Percentiles rank a stretch among this genome's conserved stretches.
These are phyloP conservation scores for Euglossa dilemma DNA, from an alignment of 1,140 invertebrate genomes.

Conservation along the genomic window DNA sequence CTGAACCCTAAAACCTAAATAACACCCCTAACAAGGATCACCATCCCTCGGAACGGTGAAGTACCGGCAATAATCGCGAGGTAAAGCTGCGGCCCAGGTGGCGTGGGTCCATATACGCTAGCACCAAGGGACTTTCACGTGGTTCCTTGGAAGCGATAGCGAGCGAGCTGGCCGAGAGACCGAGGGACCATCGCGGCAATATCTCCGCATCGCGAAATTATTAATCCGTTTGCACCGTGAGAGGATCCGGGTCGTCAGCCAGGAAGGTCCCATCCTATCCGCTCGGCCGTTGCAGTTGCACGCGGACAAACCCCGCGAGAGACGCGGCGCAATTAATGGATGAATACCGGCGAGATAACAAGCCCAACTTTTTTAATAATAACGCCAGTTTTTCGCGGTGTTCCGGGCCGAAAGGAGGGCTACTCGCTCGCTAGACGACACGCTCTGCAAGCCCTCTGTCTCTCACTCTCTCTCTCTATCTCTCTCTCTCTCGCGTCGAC, in stretches of 20 bases:
- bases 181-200: neutral
- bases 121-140: slow-evolving; percentile 16
- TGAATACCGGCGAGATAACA: slow-evolving; percentile 66
- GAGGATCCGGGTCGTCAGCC: slow-evolving; percentile 17
- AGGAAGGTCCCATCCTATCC: too few relatives aligned
- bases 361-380: slow-evolving; percentile 76
- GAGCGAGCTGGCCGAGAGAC: too few relatives aligned
- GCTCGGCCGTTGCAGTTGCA: neutral
- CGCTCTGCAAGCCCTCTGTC: neutral
- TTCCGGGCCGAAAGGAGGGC: slow-evolving; percentile 1
- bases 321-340: slow-evolving; percentile 69
- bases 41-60: neutral
- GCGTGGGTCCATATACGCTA: neutral
- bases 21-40: too few relatives aligned
- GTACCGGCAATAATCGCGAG: neutral
- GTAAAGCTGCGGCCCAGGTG: neutral
- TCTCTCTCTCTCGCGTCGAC: neutral
- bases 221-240: slow-evolving; percentile 30
- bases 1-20: too few relatives aligned
- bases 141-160: neutral
- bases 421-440: neutral
- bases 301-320: slow-evolving; percentile 20
- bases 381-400: slow-evolving; percentile 59
- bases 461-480: slow-evolving; percentile 2
- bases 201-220: slow-evolving; percentile 37